Evolutionary conservation across 2,888 invertebrate genomes (phyloP), one percentile per base, ranked within the genome.

Genomic region (Marronus borbonicus): DNA sequence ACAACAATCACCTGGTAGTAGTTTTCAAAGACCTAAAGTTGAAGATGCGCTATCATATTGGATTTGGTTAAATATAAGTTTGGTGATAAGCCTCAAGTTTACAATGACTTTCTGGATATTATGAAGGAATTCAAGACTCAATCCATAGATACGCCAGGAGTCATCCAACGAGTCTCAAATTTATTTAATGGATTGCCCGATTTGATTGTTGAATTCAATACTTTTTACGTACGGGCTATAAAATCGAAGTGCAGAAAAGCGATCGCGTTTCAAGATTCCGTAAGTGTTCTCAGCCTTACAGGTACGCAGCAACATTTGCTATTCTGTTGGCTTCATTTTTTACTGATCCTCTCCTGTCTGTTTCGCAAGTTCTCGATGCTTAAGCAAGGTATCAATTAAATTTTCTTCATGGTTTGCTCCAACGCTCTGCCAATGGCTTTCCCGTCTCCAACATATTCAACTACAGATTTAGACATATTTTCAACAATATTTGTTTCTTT

Each of bases 61-160:
- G 97, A 98, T 89, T 95, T 97, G 90, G 96, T 96, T 72, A 96
- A 96, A 88, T 92, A 91, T 84, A 98, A 98, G 90, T 99, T 99
- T 90, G 96, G 96, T 83, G 95, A 97, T 83, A 98, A 98, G 86
- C 99, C 99, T 0, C 95, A 95, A 89, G n/a, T n/a, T n/a, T n/a
- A n/a, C n/a, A n/a, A n/a, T n/a, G 98, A 99, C 89, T 99, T 99
- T 87, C 90, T 99, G 86, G 99, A 99, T 88, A 99, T 99, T 84
- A 99, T 99, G 99, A 99, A 99, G 90, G 99, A 99, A 89, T 99
- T 99, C 86, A 99, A 99, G 89, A 98, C 98, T 82, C 98, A 98
- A 87, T 96, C 97, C 81, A 98, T 98, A 87, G 98, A 98, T 89
- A 98, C 98, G 0, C 98, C 98, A 1, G 98, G 98, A 28, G 99